Base-by-base conservation (phyloP, 1,140 invertebrate species). In the Pygmarrhopalites habei region DNA sequence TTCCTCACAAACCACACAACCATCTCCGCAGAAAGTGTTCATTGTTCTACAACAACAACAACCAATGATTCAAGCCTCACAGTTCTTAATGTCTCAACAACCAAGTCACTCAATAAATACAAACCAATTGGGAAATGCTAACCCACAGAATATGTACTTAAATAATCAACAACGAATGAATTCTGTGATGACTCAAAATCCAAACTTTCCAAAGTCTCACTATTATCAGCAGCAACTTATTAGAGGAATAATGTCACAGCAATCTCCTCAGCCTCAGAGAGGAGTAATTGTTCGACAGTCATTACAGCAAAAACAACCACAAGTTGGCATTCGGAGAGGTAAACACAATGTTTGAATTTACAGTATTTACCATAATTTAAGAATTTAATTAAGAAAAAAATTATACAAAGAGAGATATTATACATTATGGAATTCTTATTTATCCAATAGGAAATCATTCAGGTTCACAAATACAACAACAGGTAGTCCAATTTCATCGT, bases 221-320 rank as follows among this genome's bases (percentile, higher is more conserved):
- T 15, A 23, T 53, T 57, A 26, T 30, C 51, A 29, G 26, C 47
- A 28, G 51, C 46, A 19, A 46, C 5, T n/a, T n/a, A n/a, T 12
- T n/a, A 44, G 17, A 19, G 28, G 39, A 15, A 28, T 29, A 28
- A 58, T 21, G 14, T 56, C 25, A 47, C 61, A 63, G 25, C 41
- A 60, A 47, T 3, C 26, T 35, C 29, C 32, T 7, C 32, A 35
- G 15, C 23, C 49, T 23, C 21, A 15, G n/a, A 26, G 19, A 2
- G 3, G 5, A 12, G 7, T 44, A 2, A 26, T 7, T 53, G n/a
- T 21, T 17, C 28, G n/a, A 4, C 41, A 32, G 25, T 15, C 3
- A 10, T 57, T 25, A 60, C 12, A 23, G 19, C 63, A 65, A 23
- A 55, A 58, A 44, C 64, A 62, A 25, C 35, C 32, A 30, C 62